Base-by-base conservation (phyloP, 2,797 vertebrate genomes). In the Lutjanus argentimaculatus region DNA sequence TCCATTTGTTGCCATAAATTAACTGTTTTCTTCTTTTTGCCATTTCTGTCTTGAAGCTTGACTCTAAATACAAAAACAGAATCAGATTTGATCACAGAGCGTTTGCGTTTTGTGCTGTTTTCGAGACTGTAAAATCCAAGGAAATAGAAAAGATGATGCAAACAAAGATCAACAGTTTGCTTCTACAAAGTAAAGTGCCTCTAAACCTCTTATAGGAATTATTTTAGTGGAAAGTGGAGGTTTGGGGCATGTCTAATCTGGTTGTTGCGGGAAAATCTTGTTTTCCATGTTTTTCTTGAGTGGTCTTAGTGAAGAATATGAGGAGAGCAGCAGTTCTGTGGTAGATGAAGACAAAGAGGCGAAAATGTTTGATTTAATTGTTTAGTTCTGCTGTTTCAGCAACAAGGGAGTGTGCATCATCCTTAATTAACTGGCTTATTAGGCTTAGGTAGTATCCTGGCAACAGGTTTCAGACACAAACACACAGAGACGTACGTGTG, bases 391-490 rank as follows among this genome's bases (percentile, higher is more conserved):
- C 48, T 67, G 10, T 53, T 77, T 75, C 77, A 67, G 48, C 78
- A 72, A 62, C 70, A n/a, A 58, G 69, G 48, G 61, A 59, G 36
- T 74, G 67, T 78, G 58, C 77, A 78, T 88, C 82, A 88, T 83
- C 61, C 79, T 83, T 88, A 79, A 85, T 92, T 87, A 85, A 77
- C 68, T 53, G 67, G 43, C 22, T 72, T 80, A 77, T 89, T 86
- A 77, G 56, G 69, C 73, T 74, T 73, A 49, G 72, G 79, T 71
- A 25, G 87, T 91, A 80, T 92, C 89, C 84, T 85, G 83, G 88
- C 90, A 92, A 88, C 88, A 86, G 68, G 70, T 87, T 63, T 80
- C 58, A 80, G 76, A 85, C 61, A 45, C 45, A 74, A n/a, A 55
- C 62, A 30, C 56, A 53, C 51, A 49, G 9, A 56, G n/a, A 56